phyloP scores from a whole-genome alignment of 2,113 vertebrate genomes.

The Formicarius rufipectus region DNA sequence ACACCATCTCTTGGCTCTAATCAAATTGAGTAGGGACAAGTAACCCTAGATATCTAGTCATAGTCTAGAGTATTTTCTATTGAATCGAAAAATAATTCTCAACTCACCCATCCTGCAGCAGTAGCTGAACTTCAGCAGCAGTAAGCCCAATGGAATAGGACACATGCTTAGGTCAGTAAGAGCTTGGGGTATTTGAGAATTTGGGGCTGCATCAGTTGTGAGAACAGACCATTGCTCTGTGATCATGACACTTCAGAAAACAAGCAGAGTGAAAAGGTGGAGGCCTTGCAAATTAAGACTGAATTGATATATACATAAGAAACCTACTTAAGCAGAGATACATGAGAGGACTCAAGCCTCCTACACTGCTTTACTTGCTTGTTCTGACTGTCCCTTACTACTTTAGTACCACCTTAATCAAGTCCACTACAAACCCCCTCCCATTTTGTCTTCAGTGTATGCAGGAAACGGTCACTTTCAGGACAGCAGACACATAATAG shows the following conservation, averaged over 20 bases:
- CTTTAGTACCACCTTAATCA: background rate
- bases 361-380: background rate
- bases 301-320: background rate
- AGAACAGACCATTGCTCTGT: fast-evolving
- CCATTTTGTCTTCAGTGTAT: background rate
- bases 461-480: background rate
- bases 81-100: background rate
- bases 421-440: background rate
- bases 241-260: background rate
- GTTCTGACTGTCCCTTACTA: background rate
- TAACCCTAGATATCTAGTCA: background rate
- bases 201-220: fast-evolving
- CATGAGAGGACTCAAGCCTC: fast-evolving
- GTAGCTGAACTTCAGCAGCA: background rate
- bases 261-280: background rate
- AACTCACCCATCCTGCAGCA: background rate
- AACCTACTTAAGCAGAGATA: background rate
- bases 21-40: background rate
- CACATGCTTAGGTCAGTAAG: fast-evolving
- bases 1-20: background rate
- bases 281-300: background rate
- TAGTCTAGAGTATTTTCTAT: background rate
- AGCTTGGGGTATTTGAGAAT: background rate
- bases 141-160: background rate
- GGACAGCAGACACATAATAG: fast-evolving